Percentiles rank a stretch among this genome's conserved stretches.
These are phyloP conservation scores for Hirudo medicinalis DNA, from an alignment of 1,140 invertebrate genomes.

Conservation along the genomic window DNA sequence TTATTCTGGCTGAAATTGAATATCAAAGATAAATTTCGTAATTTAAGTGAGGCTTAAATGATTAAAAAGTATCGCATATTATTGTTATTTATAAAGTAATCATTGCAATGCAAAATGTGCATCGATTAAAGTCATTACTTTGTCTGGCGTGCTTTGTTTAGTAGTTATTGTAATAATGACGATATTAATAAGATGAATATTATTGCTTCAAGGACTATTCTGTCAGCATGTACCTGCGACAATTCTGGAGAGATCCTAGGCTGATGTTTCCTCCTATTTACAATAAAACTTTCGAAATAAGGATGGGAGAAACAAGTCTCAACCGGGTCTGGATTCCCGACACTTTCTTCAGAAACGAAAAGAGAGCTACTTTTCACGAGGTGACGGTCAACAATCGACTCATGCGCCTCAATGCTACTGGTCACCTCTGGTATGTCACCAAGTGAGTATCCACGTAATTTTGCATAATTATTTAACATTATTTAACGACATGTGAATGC, in stretches of 20 bases:
- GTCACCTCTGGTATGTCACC: constrained; percentile 20
- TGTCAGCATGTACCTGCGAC: constrained; percentile 36
- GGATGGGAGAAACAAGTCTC: not conserved
- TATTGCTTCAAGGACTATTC: constrained; percentile 33
- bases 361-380: constrained; percentile 39
- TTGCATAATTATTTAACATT: not conserved
- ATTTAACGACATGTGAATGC: not conserved
- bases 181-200: too few relatives aligned
- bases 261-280: constrained; percentile 26
- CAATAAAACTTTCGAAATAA: constrained; percentile 13
- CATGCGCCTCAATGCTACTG: constrained; percentile 27
- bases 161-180: too few relatives aligned
- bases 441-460: constrained; percentile 19
- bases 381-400: constrained; percentile 43
- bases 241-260: constrained; percentile 35
- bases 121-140: too few relatives aligned
- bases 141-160: too few relatives aligned
- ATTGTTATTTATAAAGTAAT: too few relatives aligned
- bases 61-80: too few relatives aligned
- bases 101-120: too few relatives aligned
- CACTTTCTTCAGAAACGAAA: constrained; percentile 42
- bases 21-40: too few relatives aligned
- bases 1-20: too few relatives aligned
- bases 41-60: too few relatives aligned
- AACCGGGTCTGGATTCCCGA: constrained; percentile 40